Base-by-base conservation (phyloP, 2,797 vertebrate species). In the Rhinatrema bivittatum region DNA sequence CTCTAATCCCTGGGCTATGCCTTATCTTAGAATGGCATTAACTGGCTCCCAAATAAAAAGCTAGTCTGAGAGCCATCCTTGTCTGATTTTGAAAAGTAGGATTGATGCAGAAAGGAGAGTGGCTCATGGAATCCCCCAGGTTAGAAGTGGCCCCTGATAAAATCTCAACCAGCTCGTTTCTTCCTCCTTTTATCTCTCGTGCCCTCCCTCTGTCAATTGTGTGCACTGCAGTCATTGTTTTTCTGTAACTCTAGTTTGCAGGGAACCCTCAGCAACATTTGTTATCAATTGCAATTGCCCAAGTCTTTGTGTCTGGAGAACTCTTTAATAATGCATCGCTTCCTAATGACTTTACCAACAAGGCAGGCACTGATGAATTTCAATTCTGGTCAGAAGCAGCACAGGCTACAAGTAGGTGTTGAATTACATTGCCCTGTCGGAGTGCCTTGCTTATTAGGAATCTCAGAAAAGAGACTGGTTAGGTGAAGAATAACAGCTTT, bases 271-370 rank as follows among this genome's bases (percentile, higher is more conserved):
- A 60, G 26, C 42, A 60, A 28, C 56, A 38, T 57, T 76, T 70
- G 43, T 60, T 69, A 74, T 68, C 70, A 54, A 62, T 34, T 60
- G 24, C 60, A 53, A 46, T 67, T 65, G 53, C 63, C n/a, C 67
- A 53, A 59, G 39, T 36, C 47, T 51, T 32, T 46, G 48, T 35
- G 9, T 44, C 56, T 53, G 47, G 52, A 57, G 66, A 67, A 29
- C 56, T 62, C 53, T 70, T 78, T 57, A 67, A 48, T 76, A 79
- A 77, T 47, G 25, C 43, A 58, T 47, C 56, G 48, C 45, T 75
- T 80, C 68, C 66, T 62, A 61, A 59, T 32, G 59, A 62, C 70
- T 56, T 77, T 68, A 50, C 43, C 57, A 65, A 46, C 55, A 63
- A 53, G 47, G 65, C 57, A 37, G 59, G 47, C 62, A 60, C 36